Evolutionary conservation across 2,888 invertebrate species (phyloP), one percentile per base, ranked within the genome.

Genomic region (Brachylomia viminalis): DNA sequence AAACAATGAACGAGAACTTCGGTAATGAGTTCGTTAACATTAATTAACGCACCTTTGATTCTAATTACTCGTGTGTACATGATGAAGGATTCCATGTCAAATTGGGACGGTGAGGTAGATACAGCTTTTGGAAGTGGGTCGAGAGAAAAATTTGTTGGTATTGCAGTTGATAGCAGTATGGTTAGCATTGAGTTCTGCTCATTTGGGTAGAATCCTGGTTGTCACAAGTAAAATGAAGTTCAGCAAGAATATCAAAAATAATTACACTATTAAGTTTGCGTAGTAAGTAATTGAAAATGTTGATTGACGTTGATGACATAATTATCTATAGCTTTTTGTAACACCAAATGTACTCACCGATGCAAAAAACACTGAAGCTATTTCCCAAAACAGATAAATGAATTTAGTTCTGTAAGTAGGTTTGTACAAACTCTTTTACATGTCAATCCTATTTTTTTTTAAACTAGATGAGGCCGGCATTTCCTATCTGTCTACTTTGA

Each of bases 21-120:
- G 62, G 61, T 86, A 92, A 92, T 92, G 92, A 92, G 91, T 91
- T 91, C 90, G 90, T 90, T 91, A 90, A 86, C 91, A 89, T 92
- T 92, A 90, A 92, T 92, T 92, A 92, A 91, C 83, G 87, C 88
- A 88, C 89, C 90, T 91, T 86, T 86, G 77, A 85, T 83, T 86
- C 83, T 85, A 90, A 90, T 90, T 89, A 88, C 84, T 85, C 80
- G 79, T 83, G 87, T 84, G 83, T 84, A 75, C 70, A 71, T 78
- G 74, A 85, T 81, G 81, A 69, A 79, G 90, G 77, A 84, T 83
- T 88, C 82, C 76, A 82, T 80, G 79, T 75, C 83, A 82, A 85
- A 86, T 86, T 87, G 64, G 83, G 68, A 78, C 73, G 42, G 59
- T 49, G 58, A 67, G 75, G 38, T 38, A 38, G 66, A n/a, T 69